Evolutionary conservation across 2,797 vertebrate species (phyloP), one percentile per base, ranked within the genome.

Genomic region (Danio kyathit): DNA sequence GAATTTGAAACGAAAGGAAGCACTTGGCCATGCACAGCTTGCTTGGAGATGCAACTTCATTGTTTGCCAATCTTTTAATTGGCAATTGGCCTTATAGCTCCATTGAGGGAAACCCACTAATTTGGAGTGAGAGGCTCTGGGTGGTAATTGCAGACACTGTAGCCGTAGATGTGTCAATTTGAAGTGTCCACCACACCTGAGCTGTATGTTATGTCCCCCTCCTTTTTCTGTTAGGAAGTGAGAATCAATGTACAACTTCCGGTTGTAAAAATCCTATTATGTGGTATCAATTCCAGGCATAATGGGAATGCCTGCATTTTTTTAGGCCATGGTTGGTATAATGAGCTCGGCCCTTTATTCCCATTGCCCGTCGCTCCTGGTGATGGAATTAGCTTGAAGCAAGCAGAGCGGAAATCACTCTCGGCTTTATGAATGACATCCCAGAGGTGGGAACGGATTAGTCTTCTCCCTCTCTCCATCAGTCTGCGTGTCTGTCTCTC

Each of bases 381-480:
- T 94, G 94, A 94, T 94, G 93, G 95, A 95, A 95, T 95, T 94
- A 96, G 94, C 95, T 92, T 92, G 90, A 85, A 93, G 92, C 93
- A 93, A 93, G 94, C 94, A 94, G 94, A 94, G 92, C 69, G 92
- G 94, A 94, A 95, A 95, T 93, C 86, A 89, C 86, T 94, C 88
- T 19, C 86, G 90, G 95, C 93, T 94, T 94, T 88, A 88, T 95
- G 94, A 96, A 95, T 96, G 94, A 95, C 92, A 95, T 95, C 95
- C 95, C 93, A 95, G 94, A 95, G 95, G 95, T 94, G 95, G 94
- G 95, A 95, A 93, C 85, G 95, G 95, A 96, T 96, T 96, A 96
- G 94, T 91, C 93, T 91, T 89, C 94, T 74, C 52, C 60, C 67
- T 70, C 80, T 77, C 64, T 56, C 63, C 46, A 17, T 83, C 46